A percentile compares a stretch with the other conserved stretches of the same genome.
Conservation (phyloP, 1,140 invertebrate species). For the Drosophila bipectinata region DNA sequence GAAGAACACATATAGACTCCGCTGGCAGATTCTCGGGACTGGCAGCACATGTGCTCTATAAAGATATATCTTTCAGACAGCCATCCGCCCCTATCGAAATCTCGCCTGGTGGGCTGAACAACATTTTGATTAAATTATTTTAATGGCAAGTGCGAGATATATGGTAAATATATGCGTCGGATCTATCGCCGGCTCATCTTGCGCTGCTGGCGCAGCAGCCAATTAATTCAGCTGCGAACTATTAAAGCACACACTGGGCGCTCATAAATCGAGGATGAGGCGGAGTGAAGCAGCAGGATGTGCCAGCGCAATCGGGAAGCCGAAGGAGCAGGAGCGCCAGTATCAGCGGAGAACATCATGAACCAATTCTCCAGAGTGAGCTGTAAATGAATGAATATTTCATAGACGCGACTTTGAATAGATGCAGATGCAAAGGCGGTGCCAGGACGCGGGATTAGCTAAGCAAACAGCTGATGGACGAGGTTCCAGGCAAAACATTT, state of each 20-base stretch:
- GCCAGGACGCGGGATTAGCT: slow-evolving; percentile 36
- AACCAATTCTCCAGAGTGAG: slow-evolving; percentile 72
- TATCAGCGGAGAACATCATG: slow-evolving; percentile 52
- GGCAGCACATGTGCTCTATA: slow-evolving; percentile 49
- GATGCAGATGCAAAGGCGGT: slow-evolving; percentile 62
- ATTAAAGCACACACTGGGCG: slow-evolving; percentile 81
- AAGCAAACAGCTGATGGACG: slow-evolving; percentile 50
- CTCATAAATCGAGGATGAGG: slow-evolving; percentile 72
- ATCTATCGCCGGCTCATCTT: slow-evolving; percentile 33
- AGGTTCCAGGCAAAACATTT: slow-evolving; percentile 2
- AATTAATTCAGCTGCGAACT: slow-evolving; percentile 80
- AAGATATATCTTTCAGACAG: slow-evolving; percentile 54
- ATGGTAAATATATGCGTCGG: slow-evolving; percentile 65
- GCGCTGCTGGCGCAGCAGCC: slow-evolving; percentile 48
- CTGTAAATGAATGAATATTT: slow-evolving; percentile 81
- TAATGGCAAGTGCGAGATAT: slow-evolving; percentile 72
- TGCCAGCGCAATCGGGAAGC: slow-evolving; percentile 9
- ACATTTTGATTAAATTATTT: slow-evolving; percentile 82
- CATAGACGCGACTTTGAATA: slow-evolving; percentile 64
- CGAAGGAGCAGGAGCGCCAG: slow-evolving; percentile 24
- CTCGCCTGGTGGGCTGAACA: slow-evolving; percentile 55
- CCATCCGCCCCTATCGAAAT: slow-evolving; percentile 59
- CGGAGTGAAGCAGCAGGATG: not conserved
- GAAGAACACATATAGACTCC: not conserved
- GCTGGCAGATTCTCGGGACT: slow-evolving; percentile 22